Conservation (phyloP, 2,113 vertebrate genomes). For the Protobothrops mucrosquamatus region DNA sequence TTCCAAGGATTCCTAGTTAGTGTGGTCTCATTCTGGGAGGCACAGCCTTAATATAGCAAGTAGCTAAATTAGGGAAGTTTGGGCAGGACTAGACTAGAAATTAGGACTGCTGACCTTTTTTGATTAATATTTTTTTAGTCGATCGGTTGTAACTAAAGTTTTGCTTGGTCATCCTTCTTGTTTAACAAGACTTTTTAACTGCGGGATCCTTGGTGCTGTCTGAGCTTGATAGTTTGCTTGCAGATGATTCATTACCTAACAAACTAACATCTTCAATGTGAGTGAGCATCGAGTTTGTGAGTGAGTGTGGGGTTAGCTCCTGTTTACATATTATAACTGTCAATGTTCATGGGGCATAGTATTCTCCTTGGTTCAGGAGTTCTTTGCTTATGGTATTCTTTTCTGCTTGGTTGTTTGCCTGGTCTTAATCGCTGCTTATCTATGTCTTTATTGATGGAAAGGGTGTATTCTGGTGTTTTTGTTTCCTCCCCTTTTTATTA, state of each 20-base stretch:
- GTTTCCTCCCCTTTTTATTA: not conserved
- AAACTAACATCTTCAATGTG: not conserved
- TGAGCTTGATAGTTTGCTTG: not conserved
- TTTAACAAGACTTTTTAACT: not conserved
- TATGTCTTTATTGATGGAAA: not conserved
- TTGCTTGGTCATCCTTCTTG: not conserved
- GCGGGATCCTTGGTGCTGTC: not conserved
- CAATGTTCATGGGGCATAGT: not conserved
- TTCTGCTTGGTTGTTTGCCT: not conserved
- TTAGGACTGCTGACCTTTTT: not conserved
- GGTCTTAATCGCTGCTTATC: not conserved
- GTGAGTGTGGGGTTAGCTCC: not conserved
- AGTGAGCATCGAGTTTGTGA: not conserved
- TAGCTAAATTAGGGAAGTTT: not conserved
- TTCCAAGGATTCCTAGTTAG: not conserved
- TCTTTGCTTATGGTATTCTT: not conserved
- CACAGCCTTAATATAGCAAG: not conserved
- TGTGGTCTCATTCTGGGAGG: not conserved
- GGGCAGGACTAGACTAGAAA: not conserved
- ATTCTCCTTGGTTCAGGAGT: not conserved
- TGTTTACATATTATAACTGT: not conserved
- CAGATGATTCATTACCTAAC: not conserved
- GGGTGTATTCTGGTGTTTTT: not conserved
- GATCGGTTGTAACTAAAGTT: not conserved
- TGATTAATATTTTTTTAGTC: not conserved